Conservation (phyloP, 2,797 vertebrate species). For the Enteromius radiatus region DNA sequence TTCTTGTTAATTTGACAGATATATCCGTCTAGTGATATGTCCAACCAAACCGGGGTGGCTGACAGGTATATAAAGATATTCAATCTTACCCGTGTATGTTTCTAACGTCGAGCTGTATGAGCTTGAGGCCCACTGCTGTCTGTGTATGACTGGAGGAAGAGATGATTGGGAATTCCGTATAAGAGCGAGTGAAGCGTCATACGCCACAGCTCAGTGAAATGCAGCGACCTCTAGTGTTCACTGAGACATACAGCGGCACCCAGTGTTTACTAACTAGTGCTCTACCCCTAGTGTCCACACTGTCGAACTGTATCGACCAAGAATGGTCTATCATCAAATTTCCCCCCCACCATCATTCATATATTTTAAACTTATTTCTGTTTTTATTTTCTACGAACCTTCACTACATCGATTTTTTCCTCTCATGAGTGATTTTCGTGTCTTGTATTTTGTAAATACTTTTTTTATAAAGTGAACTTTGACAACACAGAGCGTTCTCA, state of each 20-base stretch:
- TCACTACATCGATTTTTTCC: not conserved
- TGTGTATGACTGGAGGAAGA: not conserved
- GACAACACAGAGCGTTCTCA: not conserved
- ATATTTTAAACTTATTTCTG: not conserved
- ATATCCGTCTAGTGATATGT: not conserved
- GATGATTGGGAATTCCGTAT: slow-evolving; percentile 27
- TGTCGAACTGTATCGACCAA: not conserved
- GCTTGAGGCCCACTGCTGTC: not conserved
- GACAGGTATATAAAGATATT: not conserved
- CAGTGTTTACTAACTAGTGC: not conserved
- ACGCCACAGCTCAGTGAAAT: not conserved
- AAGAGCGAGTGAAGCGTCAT: slow-evolving; percentile 15
- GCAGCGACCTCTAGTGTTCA: slow-evolving; percentile 11
- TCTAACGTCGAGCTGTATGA: not conserved
- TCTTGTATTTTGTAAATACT: not conserved
- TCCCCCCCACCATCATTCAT: not conserved
- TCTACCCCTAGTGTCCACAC: not conserved
- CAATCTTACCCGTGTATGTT: slow-evolving; percentile 8
- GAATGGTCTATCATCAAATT: not conserved
- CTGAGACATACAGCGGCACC: not conserved
- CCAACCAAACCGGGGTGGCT: not conserved
- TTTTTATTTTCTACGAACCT: not conserved
- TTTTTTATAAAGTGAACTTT: not conserved
- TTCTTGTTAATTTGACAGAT: not conserved
- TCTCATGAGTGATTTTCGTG: not conserved